phyloP scores from a whole-genome alignment of 2,113 vertebrate genomes.

The Puma concolor region DNA sequence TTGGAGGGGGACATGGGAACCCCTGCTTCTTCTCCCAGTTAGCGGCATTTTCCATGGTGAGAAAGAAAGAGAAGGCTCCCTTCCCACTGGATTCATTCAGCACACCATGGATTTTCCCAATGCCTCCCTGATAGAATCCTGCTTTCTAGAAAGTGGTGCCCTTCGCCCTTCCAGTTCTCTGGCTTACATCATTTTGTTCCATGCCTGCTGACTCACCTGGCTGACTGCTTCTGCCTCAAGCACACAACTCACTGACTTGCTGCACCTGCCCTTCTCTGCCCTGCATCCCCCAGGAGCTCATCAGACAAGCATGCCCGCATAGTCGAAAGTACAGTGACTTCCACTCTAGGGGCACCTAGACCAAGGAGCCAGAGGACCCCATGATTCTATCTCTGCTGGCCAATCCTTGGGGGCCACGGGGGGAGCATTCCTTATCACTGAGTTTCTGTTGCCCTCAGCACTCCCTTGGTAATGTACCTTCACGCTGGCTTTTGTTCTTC shows the following conservation, averaged over 20 bases:
- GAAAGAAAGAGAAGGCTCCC: neutral
- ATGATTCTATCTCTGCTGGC: neutral
- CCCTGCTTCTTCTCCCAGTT: neutral
- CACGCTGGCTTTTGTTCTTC: neutral
- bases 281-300: neutral
- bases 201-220: neutral
- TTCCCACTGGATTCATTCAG: neutral
- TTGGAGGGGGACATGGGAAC: neutral
- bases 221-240: neutral
- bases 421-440: neutral
- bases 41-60: neutral
- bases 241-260: neutral
- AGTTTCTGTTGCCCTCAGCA: neutral
- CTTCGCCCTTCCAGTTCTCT: neutral
- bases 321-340: accelerated
- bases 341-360: too few relatives aligned
- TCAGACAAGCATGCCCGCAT: accelerated
- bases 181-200: neutral
- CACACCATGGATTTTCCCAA: neutral
- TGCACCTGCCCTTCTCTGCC: neutral
- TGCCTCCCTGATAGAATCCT: neutral
- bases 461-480: neutral
- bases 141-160: neutral
- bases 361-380: neutral
- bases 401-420: neutral